These are phyloP conservation scores for Bicyclus anynana DNA, from an alignment of 1,140 invertebrate species.

Conservation along the genomic window DNA sequence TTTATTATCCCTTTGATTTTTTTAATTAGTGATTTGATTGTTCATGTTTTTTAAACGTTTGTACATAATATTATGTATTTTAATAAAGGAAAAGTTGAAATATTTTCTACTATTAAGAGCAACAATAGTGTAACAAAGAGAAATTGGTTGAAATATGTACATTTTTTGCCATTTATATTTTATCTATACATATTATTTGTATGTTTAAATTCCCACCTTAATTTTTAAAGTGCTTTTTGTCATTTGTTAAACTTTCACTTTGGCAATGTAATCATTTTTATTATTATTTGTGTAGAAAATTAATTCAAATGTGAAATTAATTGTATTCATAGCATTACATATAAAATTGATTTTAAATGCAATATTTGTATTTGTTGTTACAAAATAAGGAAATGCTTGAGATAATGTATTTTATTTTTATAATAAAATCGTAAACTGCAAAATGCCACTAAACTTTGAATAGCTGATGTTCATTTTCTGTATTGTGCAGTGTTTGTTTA, in stretches of 20 bases:
- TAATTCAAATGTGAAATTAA: background rate
- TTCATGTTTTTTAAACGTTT: conserved; percentile 40
- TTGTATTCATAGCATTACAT: background rate
- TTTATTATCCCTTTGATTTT: conserved; percentile 18
- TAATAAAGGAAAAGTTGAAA: conserved; percentile 50
- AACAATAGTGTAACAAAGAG: conserved; percentile 72
- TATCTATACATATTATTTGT: no score
- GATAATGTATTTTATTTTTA: conserved; percentile 23
- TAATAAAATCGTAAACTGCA: conserved; percentile 16
- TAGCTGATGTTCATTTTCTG: conserved; percentile 20
- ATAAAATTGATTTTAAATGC: conserved; percentile 6
- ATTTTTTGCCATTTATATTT: conserved; percentile 47
- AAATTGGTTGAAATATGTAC: conserved; percentile 50
- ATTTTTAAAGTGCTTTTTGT: conserved; percentile 45
- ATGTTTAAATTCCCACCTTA: conserved; percentile 37
- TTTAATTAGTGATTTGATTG: conserved; percentile 50
- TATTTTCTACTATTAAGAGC: conserved; percentile 64
- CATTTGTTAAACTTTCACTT: background rate
- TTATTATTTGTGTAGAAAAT: background rate
- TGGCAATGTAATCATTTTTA: background rate
- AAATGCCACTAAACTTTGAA: conserved; percentile 6
- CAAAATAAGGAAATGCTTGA: conserved; percentile 6
- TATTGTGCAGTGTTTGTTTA: conserved; percentile 18
- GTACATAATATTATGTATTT: conserved; percentile 62
- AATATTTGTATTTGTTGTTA: conserved; percentile 11